Conservation (phyloP, 2,797 vertebrate genomes). For the Trematomus bernacchii region DNA sequence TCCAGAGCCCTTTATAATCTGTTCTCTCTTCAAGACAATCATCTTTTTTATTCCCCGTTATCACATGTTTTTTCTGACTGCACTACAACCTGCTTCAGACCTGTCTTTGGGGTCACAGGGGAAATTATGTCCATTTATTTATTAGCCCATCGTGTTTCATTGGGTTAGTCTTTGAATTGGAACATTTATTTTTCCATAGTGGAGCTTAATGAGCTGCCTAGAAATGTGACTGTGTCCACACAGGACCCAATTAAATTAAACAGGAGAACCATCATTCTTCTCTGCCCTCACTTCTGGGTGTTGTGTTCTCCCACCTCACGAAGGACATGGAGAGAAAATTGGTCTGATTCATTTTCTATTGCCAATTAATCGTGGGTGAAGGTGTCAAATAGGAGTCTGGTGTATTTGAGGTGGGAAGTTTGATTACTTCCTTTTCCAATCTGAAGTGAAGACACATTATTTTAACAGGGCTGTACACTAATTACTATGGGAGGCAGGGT, state of each 20-base stretch:
- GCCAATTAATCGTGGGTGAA: conserved; percentile 61
- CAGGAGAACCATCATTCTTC: conserved; percentile 57
- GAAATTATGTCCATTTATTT: conserved; percentile 71
- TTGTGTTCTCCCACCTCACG: conserved; percentile 27
- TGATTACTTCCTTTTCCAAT: conserved; percentile 34
- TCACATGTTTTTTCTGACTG: conserved; percentile 40
- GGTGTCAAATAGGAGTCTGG: conserved; percentile 40
- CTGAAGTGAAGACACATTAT: conserved; percentile 28
- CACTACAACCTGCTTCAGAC: conserved; percentile 24
- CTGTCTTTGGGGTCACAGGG: conserved; percentile 51
- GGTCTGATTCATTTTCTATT: conserved; percentile 49
- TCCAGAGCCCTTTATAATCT: conserved; percentile 37
- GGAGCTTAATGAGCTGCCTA: conserved; percentile 69
- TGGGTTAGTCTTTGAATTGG: conserved; percentile 65
- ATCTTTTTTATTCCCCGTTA: conserved; percentile 46
- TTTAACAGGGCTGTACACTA: conserved; percentile 15
- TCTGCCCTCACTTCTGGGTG: conserved; percentile 20
- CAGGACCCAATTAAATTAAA: conserved; percentile 75
- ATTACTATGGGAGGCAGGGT: not conserved
- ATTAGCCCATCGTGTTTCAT: conserved; percentile 61
- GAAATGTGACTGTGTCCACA: conserved; percentile 70
- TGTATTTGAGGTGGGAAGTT: conserved; percentile 40
- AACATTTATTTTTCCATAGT: conserved; percentile 71
- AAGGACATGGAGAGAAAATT: conserved; percentile 21
- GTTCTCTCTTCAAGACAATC: conserved; percentile 32